These are phyloP conservation scores for Margaritifera margaritifera DNA, from an alignment of 2,888 invertebrate species.

Conservation along the genomic window DNA sequence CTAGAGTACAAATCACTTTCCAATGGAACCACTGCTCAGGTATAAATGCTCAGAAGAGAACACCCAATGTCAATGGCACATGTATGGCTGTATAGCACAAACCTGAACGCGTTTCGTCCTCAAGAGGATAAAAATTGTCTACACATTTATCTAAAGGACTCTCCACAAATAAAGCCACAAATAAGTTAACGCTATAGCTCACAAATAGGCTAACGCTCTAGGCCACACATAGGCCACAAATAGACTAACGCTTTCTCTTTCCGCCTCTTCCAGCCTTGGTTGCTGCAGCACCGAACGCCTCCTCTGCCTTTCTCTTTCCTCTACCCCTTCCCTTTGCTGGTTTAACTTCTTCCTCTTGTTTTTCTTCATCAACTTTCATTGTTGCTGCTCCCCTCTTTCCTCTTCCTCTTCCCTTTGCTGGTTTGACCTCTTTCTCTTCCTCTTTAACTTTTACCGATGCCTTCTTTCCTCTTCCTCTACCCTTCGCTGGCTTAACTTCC, in stretches of 20 bases:
- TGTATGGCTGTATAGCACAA: too few species aligned
- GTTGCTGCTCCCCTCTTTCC: conserved; percentile 13
- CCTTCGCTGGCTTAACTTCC: conserved; percentile 6
- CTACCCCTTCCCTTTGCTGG: conserved; percentile 30
- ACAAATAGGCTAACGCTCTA: background rate
- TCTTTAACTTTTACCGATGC: conserved; percentile 9
- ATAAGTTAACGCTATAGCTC: too few species aligned
- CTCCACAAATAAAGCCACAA: too few species aligned
- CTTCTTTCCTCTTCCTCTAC: conserved; percentile 8
- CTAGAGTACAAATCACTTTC: too few species aligned
- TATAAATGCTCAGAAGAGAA: too few species aligned
- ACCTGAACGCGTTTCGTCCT: too few species aligned
- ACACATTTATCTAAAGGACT: too few species aligned
- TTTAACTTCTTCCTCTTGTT: conserved; percentile 3
- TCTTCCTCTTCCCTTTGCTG: conserved; percentile 21
- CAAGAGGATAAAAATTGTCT: too few species aligned
- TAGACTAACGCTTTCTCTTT: conserved; percentile 18
- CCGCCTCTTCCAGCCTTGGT: conserved; percentile 22
- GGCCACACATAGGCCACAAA: too few species aligned
- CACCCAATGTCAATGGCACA: too few species aligned
- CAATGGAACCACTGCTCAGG: too few species aligned
- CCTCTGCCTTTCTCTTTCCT: conserved; percentile 30
- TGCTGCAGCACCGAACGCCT: conserved; percentile 22
- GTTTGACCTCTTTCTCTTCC: conserved; percentile 6
- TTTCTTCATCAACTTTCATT: conserved; percentile 2